Evolutionary conservation across 1,140 invertebrate species (phyloP), one percentile per base, ranked within the genome.

Genomic region (Pseudoatta argentina): DNA sequence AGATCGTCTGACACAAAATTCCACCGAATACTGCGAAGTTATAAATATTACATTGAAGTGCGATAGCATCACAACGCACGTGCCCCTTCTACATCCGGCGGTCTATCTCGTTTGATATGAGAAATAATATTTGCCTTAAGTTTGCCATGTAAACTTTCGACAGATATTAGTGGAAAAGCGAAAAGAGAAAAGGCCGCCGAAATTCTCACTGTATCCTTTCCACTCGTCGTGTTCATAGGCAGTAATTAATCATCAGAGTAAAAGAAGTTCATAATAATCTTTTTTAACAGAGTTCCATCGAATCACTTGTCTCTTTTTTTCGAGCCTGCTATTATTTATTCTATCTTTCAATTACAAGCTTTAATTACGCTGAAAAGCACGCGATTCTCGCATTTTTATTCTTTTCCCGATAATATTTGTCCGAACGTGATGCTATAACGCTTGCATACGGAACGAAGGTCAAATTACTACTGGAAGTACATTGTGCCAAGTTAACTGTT

Each of bases 121-220:
- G 90, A 91, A 93, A 93, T 92, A 91, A 92, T 93, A 92, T 91
- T 93, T 92, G 71, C 89, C 87, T 92, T 92, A 72, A 30, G 57
- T 64, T 66, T 72, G 79, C 51, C 75, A 12, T 18, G 64, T 67
- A 63, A 88, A 88, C 59, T 34, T 71, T 63, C 76, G 72, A 75
- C 51, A 88, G 89, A 89, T 89, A 87, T 91, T 79, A 72, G 34
- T 44, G 21, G 64, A 73, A 66, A 79, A 77, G 39, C 24, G 72
- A 87, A 61, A 76, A 73, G 55, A 61, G 55, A 61, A 88, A 88
- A 88, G 86, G 18, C 12, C 30, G 53, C n/a, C 39, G n/a, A 86
- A 73, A 91, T 61, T 83, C n/a, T 57, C 21, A 10, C 57, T 5
- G 6, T 34, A n/a, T 51, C 5, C 24, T 51, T n/a, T 30, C 30